Evolutionary conservation across 2,113 vertebrate genomes (phyloP), one percentile per base, ranked within the genome.

Genomic region (Circaetus gallicus): DNA sequence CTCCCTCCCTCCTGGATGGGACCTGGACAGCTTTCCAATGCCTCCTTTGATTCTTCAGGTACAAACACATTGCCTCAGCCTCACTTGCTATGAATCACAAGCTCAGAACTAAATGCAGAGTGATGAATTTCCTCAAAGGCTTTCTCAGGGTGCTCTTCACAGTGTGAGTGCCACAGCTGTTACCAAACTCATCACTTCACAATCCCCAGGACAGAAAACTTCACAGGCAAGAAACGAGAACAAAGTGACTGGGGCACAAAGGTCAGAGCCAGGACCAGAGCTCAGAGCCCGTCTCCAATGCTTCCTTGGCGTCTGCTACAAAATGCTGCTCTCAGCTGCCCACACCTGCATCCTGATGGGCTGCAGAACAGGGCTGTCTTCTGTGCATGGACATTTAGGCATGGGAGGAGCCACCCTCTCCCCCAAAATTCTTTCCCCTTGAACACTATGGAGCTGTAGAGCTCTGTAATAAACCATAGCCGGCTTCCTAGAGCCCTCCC

Each of bases 371-470:
- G 69, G 9, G 38, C 71, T n/a, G 11, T 53, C 34, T 69, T 26
- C 28, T 15, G 5, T 11, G 21, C 13, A 8, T 1, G 1, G 1
- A n/a, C 16, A n/a, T 22, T 20, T 17, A 56, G 24, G 11, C 22
- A 62, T 3, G 9, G 29, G 5, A 62, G 31, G 10, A 65, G 1
- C 10, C n/a, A 72, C 6, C 3, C 31, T 65, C 6, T 34, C 20
- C 25, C 32, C 10, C 3, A 8, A 10, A 31, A 62, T 38, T 10
- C 38, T 50, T 53, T 43, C 26, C 53, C 6, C 36, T 32, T 26
- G 0, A 47, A 42, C 4, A 36, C 21, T 5, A 6, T 31, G 20
- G 49, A 85, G 31, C 38, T 52, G 7, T 21, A 49, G 36, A 71
- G 7, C 40, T 56, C 31, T 28, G 10, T 29, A 62, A 40, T 16